phyloP scores from a whole-genome alignment of 2,888 invertebrate genomes.

The Drepana falcataria region DNA sequence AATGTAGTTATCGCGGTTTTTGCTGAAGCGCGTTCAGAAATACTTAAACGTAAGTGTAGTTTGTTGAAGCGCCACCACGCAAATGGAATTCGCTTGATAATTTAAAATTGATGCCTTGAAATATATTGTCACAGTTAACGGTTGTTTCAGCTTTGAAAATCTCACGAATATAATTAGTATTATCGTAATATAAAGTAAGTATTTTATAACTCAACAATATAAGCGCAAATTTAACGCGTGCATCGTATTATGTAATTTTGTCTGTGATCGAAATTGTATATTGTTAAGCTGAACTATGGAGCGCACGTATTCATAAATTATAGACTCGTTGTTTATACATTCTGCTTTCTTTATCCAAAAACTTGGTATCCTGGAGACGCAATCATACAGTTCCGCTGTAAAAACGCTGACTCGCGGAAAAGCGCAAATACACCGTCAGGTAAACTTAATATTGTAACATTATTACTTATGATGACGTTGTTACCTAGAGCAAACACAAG shows the following conservation, averaged over 20 bases:
- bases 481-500: too few species aligned
- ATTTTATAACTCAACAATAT: conserved; percentile 68
- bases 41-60: conserved; percentile 21
- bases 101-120: conserved; percentile 63
- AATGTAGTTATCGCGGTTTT: conserved; percentile 22
- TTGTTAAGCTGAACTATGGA: conserved; percentile 68
- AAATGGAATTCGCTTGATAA: conserved; percentile 50
- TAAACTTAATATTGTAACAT: too few species aligned
- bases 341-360: conserved; percentile 29
- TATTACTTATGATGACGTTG: too few species aligned
- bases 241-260: conserved; percentile 72
- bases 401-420: too few species aligned
- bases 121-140: conserved; percentile 60
- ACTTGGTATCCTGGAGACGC: background rate
- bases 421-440: too few species aligned
- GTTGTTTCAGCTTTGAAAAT: conserved; percentile 68
- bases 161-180: conserved; percentile 57
- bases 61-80: conserved; percentile 36
- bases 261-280: conserved; percentile 77
- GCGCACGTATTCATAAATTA: conserved; percentile 40
- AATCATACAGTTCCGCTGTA: too few species aligned
- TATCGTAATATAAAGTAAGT: conserved; percentile 66
- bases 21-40: conserved; percentile 17
- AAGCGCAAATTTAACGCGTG: conserved; percentile 60
- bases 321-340: conserved; percentile 40